Base-by-base conservation (phyloP, 2,888 invertebrate species). In the Pardosa pseudoannulata region DNA sequence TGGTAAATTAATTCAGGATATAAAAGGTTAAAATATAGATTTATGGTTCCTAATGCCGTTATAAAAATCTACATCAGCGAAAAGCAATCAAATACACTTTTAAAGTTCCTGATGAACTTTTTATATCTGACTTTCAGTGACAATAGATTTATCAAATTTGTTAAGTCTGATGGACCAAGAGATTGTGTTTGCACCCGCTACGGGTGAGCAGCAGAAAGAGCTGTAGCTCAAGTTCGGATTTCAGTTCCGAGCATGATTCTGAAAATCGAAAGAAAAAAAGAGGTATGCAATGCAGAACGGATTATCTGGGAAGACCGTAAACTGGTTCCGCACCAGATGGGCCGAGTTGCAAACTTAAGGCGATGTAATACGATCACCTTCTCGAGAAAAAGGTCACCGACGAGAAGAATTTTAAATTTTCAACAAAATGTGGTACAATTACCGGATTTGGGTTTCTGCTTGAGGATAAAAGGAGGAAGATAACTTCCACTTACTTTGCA, bases 281-380 rank as follows among this genome's bases (percentile, higher is more conserved):
- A n/a, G 9, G 28, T 19, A 9, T 19, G 28, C 56, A 65, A 79
- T 23, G 79, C 31, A 29, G 62, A 79, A 72, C 72, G 65, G 72
- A 79, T 79, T 79, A 72, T 11, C 19, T 50, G 39, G 13, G 28
- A 71, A 50, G 71, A 71, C 39, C 64, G 65, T 79, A 64, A 79
- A 79, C 72, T 72, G 72, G 79, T 79, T 79, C 79, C 72, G 79
- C 79, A 46, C 41, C 71, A 64, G 16, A 72, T 32, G 28, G 39
- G 28, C 7, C 31, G 50, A 72, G 28, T 29, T 31, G n/a, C 67
- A 32, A 23, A 56, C 23, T 23, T 56, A 23, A 56, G 16, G 16
- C 19, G 16, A 11, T 46, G 11, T 9, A 46, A 46, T 9, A 2
- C 19, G 3, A 23, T 6, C 23, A 19, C 7, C 56, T 23, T 56